phyloP scores from a whole-genome alignment of 2,113 vertebrate genomes.

The Larimichthys crocea region DNA sequence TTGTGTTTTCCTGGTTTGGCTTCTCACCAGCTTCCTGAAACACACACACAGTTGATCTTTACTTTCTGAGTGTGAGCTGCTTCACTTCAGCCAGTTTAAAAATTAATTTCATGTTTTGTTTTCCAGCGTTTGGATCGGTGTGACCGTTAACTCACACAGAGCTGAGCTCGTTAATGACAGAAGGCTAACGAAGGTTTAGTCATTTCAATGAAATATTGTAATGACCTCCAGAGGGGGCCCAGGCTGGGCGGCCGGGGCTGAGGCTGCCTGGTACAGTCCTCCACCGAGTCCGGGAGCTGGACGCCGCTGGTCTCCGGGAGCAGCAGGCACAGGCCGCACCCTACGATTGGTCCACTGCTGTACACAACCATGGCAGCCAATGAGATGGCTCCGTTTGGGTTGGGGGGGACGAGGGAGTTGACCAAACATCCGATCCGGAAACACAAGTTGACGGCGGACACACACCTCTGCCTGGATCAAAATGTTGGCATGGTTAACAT shows the following conservation, averaged over 20 bases:
- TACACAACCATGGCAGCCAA: conserved; percentile 80
- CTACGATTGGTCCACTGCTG: conserved; percentile 79
- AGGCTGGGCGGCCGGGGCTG: neutral
- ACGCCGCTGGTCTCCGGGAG: conserved; percentile 81
- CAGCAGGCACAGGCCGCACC: conserved; percentile 75
- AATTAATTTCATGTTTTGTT: neutral
- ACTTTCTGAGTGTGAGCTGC: neutral
- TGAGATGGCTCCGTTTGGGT: conserved; percentile 64
- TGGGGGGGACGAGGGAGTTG: conserved; percentile 67
- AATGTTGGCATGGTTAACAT: neutral
- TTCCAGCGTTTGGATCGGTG: too few relatives aligned
- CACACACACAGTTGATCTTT: neutral
- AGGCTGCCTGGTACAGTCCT: conserved; percentile 78
- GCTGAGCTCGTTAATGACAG: too few relatives aligned
- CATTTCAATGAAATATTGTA: neutral
- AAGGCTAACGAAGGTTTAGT: neutral
- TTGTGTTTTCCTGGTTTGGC: conserved; percentile 19
- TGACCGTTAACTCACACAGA: too few relatives aligned
- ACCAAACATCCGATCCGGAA: conserved; percentile 76
- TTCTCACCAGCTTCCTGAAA: conserved; percentile 43
- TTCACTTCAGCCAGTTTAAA: neutral
- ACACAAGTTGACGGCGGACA: conserved; percentile 76
- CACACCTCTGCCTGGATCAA: conserved; percentile 76
- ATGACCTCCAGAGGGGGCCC: conserved; percentile 21
- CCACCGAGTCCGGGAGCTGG: conserved; percentile 78